Evolutionary conservation across 2,113 vertebrate genomes (phyloP), one percentile per base, ranked within the genome.

Genomic region (Laticauda colubrina): DNA sequence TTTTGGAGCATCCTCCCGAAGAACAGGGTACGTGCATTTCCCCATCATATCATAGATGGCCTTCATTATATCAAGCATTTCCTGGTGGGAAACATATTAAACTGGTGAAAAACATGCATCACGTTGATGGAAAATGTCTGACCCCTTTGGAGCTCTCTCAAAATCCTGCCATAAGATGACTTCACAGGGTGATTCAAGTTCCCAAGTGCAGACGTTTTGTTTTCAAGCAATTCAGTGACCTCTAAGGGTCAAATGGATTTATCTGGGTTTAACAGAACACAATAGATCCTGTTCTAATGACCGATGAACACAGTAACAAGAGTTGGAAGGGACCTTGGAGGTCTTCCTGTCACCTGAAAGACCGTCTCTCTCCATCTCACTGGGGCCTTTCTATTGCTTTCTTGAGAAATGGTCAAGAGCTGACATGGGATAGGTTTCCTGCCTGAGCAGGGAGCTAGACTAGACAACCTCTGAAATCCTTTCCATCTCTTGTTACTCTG

Each of bases 11-110:
- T 99, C 99, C 94, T 99, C 99, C 96, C 98, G 99, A 90, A 99
- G 98, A 96, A 98, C 95, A 15, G 99, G 99, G 53, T 99, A 99
- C 54, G 99, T 99, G 94, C 98, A 99, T 95, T 99, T 99, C 0
- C 99, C 99, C 99, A 99, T 99, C 99, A 99, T 99, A 94, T 99
- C 99, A 2, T 99, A 99, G 96, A 99, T 99, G 93, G 99, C 99
- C 97, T 99, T 99, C 98, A 99, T 99, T 94, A 99, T 99, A 95
- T 99, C 99, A 53, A 99, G 98, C 99, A 99, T 99, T 97, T 99
- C 99, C 99, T 99, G 91, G 53, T 91, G 64, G n/a, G 64, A n/a
- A 69, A 15, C 29, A n/a, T n/a, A 69, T n/a, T n/a, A 69, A 34
- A 69, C 64, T 2, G 4, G 5, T 87, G 53, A n/a, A 45, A 24